phyloP scores from a whole-genome alignment of 2,113 vertebrate species.

The Platysteira castanea region DNA sequence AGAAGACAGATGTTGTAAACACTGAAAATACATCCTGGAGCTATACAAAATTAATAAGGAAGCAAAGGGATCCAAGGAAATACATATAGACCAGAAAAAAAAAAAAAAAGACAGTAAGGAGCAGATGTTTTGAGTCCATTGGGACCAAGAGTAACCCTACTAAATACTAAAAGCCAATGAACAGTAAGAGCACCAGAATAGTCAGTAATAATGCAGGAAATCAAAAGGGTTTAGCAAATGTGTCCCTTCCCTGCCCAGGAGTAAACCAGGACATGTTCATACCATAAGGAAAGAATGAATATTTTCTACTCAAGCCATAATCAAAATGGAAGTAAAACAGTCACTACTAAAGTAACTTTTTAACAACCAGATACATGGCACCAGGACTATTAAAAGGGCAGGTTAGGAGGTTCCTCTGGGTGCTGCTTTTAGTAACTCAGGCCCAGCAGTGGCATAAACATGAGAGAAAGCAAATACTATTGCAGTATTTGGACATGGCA shows the following conservation, averaged over 20 bases:
- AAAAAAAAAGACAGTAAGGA: not conserved
- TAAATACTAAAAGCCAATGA: not conserved
- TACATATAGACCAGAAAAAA: not conserved
- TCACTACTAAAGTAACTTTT: not conserved
- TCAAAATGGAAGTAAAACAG: not conserved
- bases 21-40: not conserved
- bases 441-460: not conserved
- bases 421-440: not conserved
- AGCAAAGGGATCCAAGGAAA: not conserved
- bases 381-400: not conserved
- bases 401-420: not conserved
- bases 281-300: not conserved
- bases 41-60: not conserved
- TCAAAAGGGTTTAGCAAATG: not conserved
- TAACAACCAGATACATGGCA: not conserved
- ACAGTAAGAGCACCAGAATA: not conserved
- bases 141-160: not conserved
- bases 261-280: not conserved
- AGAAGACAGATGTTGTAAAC: not conserved
- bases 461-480: constrained; percentile 5
- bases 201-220: not conserved
- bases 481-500: not conserved
- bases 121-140: not conserved
- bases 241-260: not conserved
- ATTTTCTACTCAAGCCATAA: not conserved